Percentiles rank a stretch among this genome's conserved stretches.
These are phyloP conservation scores for Machimus rusticus DNA, from an alignment of 2,888 invertebrate species.

Conservation along the genomic window DNA sequence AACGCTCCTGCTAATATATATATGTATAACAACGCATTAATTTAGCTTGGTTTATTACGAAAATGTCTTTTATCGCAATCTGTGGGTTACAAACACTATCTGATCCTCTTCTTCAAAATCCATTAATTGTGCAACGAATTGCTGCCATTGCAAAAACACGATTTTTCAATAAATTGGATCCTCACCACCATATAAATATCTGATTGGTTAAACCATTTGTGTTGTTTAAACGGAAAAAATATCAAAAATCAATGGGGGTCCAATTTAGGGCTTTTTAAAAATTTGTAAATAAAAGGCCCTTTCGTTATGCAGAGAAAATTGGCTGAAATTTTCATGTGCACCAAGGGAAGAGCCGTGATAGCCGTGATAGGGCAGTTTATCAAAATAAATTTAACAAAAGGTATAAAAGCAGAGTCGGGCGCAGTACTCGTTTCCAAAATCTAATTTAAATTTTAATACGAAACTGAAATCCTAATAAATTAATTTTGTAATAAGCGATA, in stretches of 20 bases:
- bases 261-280: not conserved
- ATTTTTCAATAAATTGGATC: not conserved
- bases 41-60: not conserved
- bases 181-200: not conserved
- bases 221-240: not conserved
- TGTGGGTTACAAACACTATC: not conserved
- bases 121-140: not conserved
- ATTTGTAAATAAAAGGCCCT: not conserved
- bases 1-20: no score
- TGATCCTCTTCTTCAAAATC: not conserved
- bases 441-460: not conserved
- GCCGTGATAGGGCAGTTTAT: not conserved
- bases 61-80: not conserved
- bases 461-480: not conserved
- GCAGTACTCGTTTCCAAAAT: not conserved
- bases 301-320: not conserved
- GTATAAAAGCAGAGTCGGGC: not conserved
- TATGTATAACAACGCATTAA: not conserved
- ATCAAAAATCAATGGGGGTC: not conserved
- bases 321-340: not conserved
- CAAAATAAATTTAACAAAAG: not conserved
- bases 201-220: not conserved
- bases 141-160: not conserved
- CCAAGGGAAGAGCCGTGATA: not conserved
- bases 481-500: not conserved